Percentiles rank a stretch among this genome's conserved stretches.
Conservation (phyloP, 2,888 invertebrate genomes). For the Morinoia aosen region DNA sequence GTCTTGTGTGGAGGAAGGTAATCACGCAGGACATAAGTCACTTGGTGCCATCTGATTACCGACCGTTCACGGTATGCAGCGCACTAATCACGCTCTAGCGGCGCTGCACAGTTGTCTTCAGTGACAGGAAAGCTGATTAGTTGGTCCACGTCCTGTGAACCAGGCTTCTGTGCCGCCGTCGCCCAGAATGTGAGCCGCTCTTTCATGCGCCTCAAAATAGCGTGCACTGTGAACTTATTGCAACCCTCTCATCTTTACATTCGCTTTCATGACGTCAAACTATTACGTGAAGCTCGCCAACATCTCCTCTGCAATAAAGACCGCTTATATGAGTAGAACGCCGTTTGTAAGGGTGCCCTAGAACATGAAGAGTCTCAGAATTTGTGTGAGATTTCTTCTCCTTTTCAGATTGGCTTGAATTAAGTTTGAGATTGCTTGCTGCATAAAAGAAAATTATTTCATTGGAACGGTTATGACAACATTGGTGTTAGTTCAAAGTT, state of each 20-base stretch:
- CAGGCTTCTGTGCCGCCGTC: background rate
- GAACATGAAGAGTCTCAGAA: background rate
- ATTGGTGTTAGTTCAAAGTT: background rate
- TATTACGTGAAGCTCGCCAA: background rate
- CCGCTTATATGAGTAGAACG: background rate
- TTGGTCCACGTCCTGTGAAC: conserved; percentile 2
- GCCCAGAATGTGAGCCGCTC: background rate
- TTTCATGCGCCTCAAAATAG: background rate
- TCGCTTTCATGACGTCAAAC: background rate
- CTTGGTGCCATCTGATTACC: background rate
- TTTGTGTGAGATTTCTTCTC: background rate
- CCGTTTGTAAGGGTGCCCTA: background rate
- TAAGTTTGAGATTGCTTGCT: background rate
- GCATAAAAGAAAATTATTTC: background rate
- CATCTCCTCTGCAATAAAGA: background rate
- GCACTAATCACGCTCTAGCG: background rate
- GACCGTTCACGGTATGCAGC: background rate
- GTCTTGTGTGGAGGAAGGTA: background rate
- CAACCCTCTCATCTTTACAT: background rate
- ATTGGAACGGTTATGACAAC: background rate
- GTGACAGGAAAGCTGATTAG: conserved; percentile 3
- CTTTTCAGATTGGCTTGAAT: background rate
- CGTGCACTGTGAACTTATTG: background rate
- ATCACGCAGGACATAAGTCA: background rate
- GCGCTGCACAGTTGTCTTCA: background rate